Base-by-base conservation (phyloP, 2,888 invertebrate genomes). In the Troilus luridus region DNA sequence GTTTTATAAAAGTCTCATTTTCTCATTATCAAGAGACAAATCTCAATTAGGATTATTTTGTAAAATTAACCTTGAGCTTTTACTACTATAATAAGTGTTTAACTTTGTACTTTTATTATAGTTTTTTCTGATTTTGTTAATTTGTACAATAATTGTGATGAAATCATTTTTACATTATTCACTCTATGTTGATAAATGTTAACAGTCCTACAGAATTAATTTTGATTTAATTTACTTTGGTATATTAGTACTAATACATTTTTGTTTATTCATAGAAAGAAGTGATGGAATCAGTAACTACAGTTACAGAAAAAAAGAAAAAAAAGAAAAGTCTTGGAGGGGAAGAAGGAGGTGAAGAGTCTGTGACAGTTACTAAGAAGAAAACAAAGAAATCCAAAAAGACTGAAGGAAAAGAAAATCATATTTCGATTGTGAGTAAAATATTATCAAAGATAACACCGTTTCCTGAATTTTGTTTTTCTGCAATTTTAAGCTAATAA, bases 381-480 rank as follows among this genome's bases (percentile, higher is more conserved):
- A 94, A 94, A 89, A 93, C 93, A 2, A 94, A 93, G 93, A 95
- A 95, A 93, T 95, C 95, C 12, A 94, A 94, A 93, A 95, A 95
- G 93, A 93, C 93, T 62, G 93, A 93, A 90, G 95, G 95, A 90
- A 95, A 95, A 91, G 95, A 95, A 58, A 94, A 95, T 88, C 93
- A 93, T 81, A 95, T 95, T 92, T 95, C 95, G 77, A 95, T 95
- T 93, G 95, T 95, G 92, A 94, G 95, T 94, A 77, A 54, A 77
- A 12, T 88, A 88, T 62, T 60, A 24, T 62, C 5, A 10, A 17
- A 21, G 3, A 24, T 67, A 27, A 12, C 24, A 54, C 41, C 2
- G 54, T 67, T 59, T 89, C 12, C 10, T 88, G 41, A 8, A 58
- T 88, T 60, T 72, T 91, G 27, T 91, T 88, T 90, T 24, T 54